phyloP scores from a whole-genome alignment of 2,888 invertebrate species.

The Phania funesta region DNA sequence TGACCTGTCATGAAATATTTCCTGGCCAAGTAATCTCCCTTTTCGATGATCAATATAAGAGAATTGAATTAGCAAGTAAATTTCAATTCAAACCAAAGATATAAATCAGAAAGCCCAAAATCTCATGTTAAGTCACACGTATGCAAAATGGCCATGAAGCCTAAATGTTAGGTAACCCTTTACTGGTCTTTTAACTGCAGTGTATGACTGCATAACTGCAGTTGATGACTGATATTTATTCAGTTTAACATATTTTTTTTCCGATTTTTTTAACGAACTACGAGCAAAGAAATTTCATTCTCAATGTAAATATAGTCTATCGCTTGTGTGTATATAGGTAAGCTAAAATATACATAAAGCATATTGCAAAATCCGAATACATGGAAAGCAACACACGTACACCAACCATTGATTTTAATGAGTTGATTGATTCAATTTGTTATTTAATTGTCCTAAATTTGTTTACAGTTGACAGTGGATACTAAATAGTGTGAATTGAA shows the following conservation, averaged over 20 bases:
- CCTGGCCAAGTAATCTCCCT: too few relatives aligned
- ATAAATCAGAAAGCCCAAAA: too few relatives aligned
- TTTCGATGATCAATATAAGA: too few relatives aligned
- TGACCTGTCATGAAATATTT: too few relatives aligned
- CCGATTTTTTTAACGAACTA: not conserved
- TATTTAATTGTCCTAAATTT: constrained; percentile 59
- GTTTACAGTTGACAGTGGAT: constrained; percentile 55
- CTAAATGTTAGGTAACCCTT: not conserved
- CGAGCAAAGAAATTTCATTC: not conserved
- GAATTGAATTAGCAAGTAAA: too few relatives aligned
- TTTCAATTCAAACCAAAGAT: too few relatives aligned
- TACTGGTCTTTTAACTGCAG: constrained; percentile 5
- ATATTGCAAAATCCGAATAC: not conserved
- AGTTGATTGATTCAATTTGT: constrained; percentile 65
- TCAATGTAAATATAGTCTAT: not conserved
- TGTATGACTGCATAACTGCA: too few relatives aligned
- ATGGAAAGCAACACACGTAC: not conserved
- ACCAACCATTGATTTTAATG: constrained; percentile 59
- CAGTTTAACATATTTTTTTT: constrained; percentile 17
- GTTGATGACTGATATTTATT: constrained; percentile 44
- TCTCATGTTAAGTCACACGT: too few relatives aligned
- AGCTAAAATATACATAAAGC: not conserved
- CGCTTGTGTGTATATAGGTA: not conserved
- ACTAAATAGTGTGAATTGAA: constrained; percentile 53
- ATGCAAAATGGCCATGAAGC: not conserved